These are phyloP conservation scores for Micrasema longulum DNA, from an alignment of 1,140 invertebrate genomes.

Conservation along the genomic window DNA sequence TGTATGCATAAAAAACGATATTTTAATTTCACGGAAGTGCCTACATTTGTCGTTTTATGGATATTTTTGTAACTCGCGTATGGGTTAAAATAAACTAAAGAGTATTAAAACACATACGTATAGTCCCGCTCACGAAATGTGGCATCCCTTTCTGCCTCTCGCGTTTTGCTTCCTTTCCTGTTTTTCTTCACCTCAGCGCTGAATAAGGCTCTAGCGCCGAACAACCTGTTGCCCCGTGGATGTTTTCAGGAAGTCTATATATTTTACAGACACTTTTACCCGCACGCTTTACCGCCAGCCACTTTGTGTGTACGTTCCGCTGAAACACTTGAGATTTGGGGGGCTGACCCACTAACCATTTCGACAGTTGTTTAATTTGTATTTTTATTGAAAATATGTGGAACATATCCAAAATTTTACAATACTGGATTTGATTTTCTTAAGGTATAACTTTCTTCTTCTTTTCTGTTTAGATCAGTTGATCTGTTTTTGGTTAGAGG, in stretches of 20 bases:
- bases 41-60: too few species aligned
- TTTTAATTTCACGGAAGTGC: too few species aligned
- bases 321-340: slow-evolving; percentile 21
- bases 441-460: too few species aligned
- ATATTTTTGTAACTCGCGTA: too few species aligned
- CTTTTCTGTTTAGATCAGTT: too few species aligned
- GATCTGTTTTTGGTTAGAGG: too few species aligned
- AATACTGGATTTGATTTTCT: too few species aligned
- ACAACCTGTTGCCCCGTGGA: slow-evolving; percentile 32
- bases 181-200: slow-evolving; percentile 21
- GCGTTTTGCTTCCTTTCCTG: slow-evolving; percentile 7
- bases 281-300: slow-evolving; percentile 31
- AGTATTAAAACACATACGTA: neutral
- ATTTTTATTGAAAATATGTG: too few species aligned
- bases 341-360: slow-evolving; percentile 8
- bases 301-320: slow-evolving; percentile 32
- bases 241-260: slow-evolving; percentile 40
- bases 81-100: too few species aligned
- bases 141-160: slow-evolving; percentile 1
- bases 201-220: slow-evolving; percentile 1
- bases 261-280: slow-evolving; percentile 38
- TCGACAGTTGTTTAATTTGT: too few species aligned
- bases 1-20: too few species aligned
- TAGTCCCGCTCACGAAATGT: neutral
- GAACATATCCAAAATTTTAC: too few species aligned